Evolutionary conservation across 2,797 vertebrate species (phyloP), one percentile per base, ranked within the genome.

Genomic region (Sphenopsis melanotis): DNA sequence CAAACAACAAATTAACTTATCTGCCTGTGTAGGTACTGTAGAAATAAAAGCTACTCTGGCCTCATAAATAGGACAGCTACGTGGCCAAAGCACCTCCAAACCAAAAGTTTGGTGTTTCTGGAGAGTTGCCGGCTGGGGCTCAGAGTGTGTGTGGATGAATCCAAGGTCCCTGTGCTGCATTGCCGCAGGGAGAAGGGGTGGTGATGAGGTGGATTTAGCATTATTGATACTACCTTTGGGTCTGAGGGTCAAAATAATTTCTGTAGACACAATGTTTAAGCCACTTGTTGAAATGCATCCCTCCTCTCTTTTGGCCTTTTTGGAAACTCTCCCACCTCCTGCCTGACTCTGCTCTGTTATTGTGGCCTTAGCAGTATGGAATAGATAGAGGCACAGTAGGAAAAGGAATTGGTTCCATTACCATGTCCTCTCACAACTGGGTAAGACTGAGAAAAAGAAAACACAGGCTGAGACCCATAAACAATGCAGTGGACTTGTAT

Each of bases 191-290:
- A 72, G 12, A 1, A 1, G 26, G 36, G 13, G 11, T 50, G 65
- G 8, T 19, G 30, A 9, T 21, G 18, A 39, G 30, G 4, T 8
- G 30, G 13, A 34, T 89, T 55, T 29, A 41, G 16, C 23, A 37
- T 11, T n/a, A 57, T 36, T 88, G 14, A 5, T 32, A 17, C 15
- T 2, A 1, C 19, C n/a, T 53, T 71, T 22, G 4, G 3, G 5
- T 59, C 20, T 65, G 39, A 71, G 52, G 21, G 57, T 69, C 50
- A 74, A 61, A 60, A 34, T 55, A 10, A 65, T 27, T 76, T 76
- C 39, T 16, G 5, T 11, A 64, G 36, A 24, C 16, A 36, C 15
- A 32, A 19, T 1, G 0, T 57, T 72, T 55, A 32, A 0, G 0
- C 4, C 7, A 6, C 32, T 57, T 66, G 6, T 57, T 78, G n/a